A percentile compares a stretch with the other conserved stretches of the same genome.
These are phyloP conservation scores for Sebastes hubbsi DNA, from an alignment of 2,797 vertebrate species.

Conservation along the genomic window DNA sequence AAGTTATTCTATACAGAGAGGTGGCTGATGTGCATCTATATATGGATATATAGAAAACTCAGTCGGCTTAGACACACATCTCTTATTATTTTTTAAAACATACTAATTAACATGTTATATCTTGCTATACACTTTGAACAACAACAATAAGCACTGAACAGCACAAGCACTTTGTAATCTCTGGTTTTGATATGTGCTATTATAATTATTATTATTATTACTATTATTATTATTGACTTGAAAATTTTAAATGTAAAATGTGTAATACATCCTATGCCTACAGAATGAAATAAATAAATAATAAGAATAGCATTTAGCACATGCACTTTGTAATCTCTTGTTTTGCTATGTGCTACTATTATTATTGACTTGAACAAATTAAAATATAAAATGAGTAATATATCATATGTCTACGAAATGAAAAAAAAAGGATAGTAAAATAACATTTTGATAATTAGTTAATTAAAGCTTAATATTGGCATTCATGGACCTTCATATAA, in stretches of 20 bases:
- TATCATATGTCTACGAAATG: neutral
- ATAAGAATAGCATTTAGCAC: neutral
- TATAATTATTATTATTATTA: neutral
- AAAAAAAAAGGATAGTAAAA: neutral
- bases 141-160: too few species aligned
- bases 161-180: too few species aligned
- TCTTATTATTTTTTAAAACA: too few species aligned
- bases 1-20: neutral
- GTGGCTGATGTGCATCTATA: neutral
- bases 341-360: neutral
- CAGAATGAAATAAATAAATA: neutral
- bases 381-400: neutral
- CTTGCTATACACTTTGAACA: too few species aligned
- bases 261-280: too few species aligned
- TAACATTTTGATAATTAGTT: neutral
- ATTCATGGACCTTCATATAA: neutral
- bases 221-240: neutral
- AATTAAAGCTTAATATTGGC: neutral
- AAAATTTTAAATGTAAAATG: too few species aligned
- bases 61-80: neutral
- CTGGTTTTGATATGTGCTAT: neutral
- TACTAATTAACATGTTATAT: too few species aligned
- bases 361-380: neutral
- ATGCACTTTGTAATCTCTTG: neutral
- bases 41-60: neutral